Conservation (phyloP, 2,113 vertebrate genomes). For the Hippocampus comes region DNA sequence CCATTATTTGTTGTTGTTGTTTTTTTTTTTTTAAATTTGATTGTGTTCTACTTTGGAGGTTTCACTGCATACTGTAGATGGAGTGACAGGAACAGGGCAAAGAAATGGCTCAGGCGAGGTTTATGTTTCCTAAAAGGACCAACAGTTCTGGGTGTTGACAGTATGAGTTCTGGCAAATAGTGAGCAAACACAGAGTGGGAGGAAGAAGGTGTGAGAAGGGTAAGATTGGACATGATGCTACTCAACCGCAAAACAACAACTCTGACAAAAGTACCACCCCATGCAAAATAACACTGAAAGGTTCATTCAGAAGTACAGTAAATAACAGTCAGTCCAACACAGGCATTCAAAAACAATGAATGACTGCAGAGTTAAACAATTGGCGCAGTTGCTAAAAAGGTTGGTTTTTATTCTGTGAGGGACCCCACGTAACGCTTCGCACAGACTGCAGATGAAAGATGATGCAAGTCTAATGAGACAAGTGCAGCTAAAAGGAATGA, state of each 20-base stretch:
- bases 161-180: slow-evolving; percentile 38
- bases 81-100: slow-evolving; percentile 22
- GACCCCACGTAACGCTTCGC: slow-evolving; percentile 81
- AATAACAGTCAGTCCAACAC: slow-evolving; percentile 53
- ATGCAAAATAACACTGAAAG: not conserved
- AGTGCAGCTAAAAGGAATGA: slow-evolving; percentile 67
- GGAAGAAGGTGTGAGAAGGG: slow-evolving; percentile 17
- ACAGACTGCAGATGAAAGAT: slow-evolving; percentile 65
- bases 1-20: not conserved
- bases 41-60: slow-evolving; percentile 3
- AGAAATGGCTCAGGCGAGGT: slow-evolving; percentile 24
- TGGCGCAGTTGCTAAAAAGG: not conserved
- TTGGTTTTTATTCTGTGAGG: slow-evolving; percentile 53
- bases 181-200: slow-evolving; percentile 32
- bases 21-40: slow-evolving; percentile 10
- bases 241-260: slow-evolving; percentile 13
- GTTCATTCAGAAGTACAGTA: not conserved
- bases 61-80: slow-evolving; percentile 16
- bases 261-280: not conserved
- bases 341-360: not conserved
- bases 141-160: slow-evolving; percentile 36
- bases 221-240: not conserved
- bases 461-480: slow-evolving; percentile 51
- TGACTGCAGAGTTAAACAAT: slow-evolving; percentile 1
- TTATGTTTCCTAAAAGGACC: slow-evolving; percentile 20